Conservation (phyloP, 2,797 vertebrate genomes). For the Acipenser oxyrinchus region DNA sequence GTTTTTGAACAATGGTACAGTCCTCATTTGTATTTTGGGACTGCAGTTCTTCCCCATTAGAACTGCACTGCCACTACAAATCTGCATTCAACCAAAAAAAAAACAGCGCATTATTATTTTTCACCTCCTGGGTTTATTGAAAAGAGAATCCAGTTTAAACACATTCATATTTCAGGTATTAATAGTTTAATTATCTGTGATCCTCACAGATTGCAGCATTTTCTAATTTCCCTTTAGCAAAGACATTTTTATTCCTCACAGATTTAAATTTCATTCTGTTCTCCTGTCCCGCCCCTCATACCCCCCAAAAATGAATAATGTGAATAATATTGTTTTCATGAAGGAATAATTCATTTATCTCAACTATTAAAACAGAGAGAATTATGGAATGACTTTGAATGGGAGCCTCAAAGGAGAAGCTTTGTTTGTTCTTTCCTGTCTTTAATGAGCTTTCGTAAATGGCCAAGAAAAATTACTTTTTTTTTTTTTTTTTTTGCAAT, state of each 20-base stretch:
- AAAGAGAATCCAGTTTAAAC: constrained; percentile 83
- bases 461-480: constrained; percentile 89
- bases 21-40: too few relatives aligned
- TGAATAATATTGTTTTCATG: constrained; percentile 86
- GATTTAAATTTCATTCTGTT: constrained; percentile 80
- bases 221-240: constrained; percentile 84
- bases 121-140: constrained; percentile 55
- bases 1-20: too few relatives aligned
- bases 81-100: constrained; percentile 19
- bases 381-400: constrained; percentile 92
- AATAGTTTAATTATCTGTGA: constrained; percentile 91
- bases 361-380: constrained; percentile 95
- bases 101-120: constrained; percentile 57
- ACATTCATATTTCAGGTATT: constrained; percentile 84
- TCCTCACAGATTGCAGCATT: constrained; percentile 74
- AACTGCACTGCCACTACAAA: too few relatives aligned
- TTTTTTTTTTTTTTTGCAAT: constrained; percentile 78
- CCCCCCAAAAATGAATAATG: constrained; percentile 73
- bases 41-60: too few relatives aligned
- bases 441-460: constrained; percentile 99
- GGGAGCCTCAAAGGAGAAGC: constrained; percentile 86
- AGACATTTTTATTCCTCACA: constrained; percentile 73
- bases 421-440: constrained; percentile 92
- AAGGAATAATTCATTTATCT: constrained; percentile 99
- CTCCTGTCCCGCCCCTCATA: constrained; percentile 39